phyloP scores from a whole-genome alignment of 2,888 invertebrate species.

The Sisyra nigra region DNA sequence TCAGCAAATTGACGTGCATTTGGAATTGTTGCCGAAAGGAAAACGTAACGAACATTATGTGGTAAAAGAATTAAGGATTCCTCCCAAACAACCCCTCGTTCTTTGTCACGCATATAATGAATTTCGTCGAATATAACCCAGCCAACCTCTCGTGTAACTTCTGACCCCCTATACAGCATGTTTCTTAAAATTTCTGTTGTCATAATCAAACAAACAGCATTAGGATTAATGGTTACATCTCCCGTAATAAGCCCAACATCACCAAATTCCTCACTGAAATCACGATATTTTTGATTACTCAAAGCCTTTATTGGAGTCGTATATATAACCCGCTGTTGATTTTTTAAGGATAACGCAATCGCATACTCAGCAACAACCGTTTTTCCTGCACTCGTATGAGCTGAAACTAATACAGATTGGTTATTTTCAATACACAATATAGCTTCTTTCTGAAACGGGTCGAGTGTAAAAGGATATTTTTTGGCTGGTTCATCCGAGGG shows the following conservation, averaged over 20 bases:
- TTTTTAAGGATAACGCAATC: constrained; percentile 82
- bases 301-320: constrained; percentile 99
- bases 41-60: constrained; percentile 96
- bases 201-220: constrained; percentile 97
- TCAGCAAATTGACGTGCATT: constrained; percentile 94
- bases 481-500: constrained; percentile 61
- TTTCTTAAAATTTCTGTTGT: constrained; percentile 99
- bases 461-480: constrained; percentile 84
- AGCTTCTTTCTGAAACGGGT: constrained; percentile 97
- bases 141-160: constrained; percentile 97
- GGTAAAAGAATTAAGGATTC: constrained; percentile 95
- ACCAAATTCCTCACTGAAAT: constrained; percentile 91
- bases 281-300: constrained; percentile 97
- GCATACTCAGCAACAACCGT: constrained; percentile 99
- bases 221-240: constrained; percentile 97
- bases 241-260: constrained; percentile 98
- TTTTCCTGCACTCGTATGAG: constrained; percentile 98
- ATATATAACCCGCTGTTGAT: constrained; percentile 96
- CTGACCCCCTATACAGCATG: constrained; percentile 96
- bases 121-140: constrained; percentile 99
- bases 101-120: constrained; percentile 99
- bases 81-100: constrained; percentile 99
- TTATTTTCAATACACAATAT: constrained; percentile 93
- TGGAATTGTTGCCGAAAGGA: constrained; percentile 97
- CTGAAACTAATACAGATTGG: constrained; percentile 96